Conservation (phyloP, 2,113 vertebrate species). For the Apodemus speciosus region DNA sequence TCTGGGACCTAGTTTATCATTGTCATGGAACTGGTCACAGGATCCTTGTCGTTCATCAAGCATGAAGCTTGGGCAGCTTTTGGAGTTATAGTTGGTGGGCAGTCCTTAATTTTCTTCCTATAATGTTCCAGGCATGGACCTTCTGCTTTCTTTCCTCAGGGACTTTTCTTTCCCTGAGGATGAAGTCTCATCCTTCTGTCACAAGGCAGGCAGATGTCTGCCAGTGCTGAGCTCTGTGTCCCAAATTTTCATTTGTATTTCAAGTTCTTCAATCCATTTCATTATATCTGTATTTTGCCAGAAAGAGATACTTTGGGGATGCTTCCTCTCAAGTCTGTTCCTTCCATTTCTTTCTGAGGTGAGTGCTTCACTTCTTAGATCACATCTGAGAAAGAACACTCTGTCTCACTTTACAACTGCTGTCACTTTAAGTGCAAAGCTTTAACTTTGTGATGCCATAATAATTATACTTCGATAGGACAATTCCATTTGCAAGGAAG, state of each 20-base stretch:
- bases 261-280: background rate
- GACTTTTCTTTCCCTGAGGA: background rate
- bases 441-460: background rate
- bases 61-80: background rate
- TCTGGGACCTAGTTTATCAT: background rate
- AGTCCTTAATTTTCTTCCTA: background rate
- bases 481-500: background rate
- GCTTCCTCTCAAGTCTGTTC: background rate
- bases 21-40: background rate
- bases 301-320: background rate
- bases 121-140: background rate
- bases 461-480: background rate
- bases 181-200: background rate
- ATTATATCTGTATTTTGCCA: background rate
- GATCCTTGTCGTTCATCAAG: background rate
- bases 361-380: background rate
- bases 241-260: background rate
- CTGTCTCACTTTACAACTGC: background rate
- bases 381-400: background rate
- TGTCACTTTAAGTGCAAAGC: background rate
- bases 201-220: background rate
- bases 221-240: background rate
- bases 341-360: conserved; percentile 14
- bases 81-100: background rate
- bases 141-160: background rate